A percentile compares a stretch with the other conserved stretches of the same genome.
These are phyloP conservation scores for Plectropomus leopardus DNA, from an alignment of 2,113 vertebrate genomes.

Conservation along the genomic window DNA sequence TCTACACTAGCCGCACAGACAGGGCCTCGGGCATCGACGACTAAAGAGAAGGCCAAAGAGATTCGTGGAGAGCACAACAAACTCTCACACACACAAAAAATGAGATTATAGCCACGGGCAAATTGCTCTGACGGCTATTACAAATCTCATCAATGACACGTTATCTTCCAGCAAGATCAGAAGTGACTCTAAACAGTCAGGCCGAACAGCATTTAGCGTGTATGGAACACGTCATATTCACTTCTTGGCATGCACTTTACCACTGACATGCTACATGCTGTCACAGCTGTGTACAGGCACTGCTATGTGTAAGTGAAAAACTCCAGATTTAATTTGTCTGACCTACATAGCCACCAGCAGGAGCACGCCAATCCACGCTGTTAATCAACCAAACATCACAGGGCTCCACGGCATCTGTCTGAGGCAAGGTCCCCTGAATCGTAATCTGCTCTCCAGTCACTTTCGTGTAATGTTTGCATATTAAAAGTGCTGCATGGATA, in stretches of 20 bases:
- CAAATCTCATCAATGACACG: constrained; percentile 41
- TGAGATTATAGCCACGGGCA: constrained; percentile 36
- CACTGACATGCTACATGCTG: constrained; percentile 37
- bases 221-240: constrained; percentile 6
- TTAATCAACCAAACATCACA: constrained; percentile 66
- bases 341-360: constrained; percentile 65
- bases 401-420: constrained; percentile 44
- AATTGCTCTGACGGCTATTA: constrained; percentile 38
- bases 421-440: constrained; percentile 42
- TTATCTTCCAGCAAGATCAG: constrained; percentile 27
- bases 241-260: constrained; percentile 44
- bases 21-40: constrained; percentile 36
- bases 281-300: constrained; percentile 14
- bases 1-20: constrained; percentile 38
- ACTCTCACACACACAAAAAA: constrained; percentile 21
- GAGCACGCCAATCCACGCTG: constrained; percentile 37
- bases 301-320: constrained; percentile 43
- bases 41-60: constrained; percentile 37
- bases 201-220: background rate
- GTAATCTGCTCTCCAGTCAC: constrained; percentile 43
- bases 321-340: constrained; percentile 55
- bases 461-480: constrained; percentile 44
- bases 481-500: constrained; percentile 36
- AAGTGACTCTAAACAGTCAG: constrained; percentile 29
- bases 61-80: constrained; percentile 34